Conservation (phyloP, 2,888 invertebrate genomes). For the Perdita meconis region DNA sequence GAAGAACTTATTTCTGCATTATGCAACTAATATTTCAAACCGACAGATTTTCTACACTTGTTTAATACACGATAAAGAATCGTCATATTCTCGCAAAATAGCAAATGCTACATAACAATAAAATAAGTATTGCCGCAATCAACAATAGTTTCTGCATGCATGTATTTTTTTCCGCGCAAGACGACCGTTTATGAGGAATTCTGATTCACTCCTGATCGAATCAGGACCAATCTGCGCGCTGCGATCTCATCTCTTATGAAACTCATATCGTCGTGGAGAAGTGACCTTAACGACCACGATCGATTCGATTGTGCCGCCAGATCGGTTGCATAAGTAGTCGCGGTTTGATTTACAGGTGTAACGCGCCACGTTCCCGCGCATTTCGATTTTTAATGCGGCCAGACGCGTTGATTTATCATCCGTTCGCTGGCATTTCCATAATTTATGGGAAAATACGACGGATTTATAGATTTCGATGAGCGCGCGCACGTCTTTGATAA, state of each 20-base stretch:
- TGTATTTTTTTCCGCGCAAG: no score
- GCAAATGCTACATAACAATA: no score
- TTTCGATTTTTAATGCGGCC: conserved; percentile 67
- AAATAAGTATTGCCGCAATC: no score
- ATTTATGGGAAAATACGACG: conserved; percentile 70
- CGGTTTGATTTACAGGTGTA: conserved; percentile 74
- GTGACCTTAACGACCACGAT: conserved; percentile 59
- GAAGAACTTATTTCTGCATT: no score
- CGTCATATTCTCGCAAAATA: no score
- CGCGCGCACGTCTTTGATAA: conserved; percentile 45
- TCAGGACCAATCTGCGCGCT: not conserved
- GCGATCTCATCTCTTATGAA: conserved; percentile 48
- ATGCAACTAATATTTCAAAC: no score
- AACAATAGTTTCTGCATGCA: no score
- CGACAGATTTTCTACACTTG: no score
- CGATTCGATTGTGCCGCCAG: conserved; percentile 55
- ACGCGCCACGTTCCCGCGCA: conserved; percentile 66
- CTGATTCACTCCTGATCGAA: not conserved
- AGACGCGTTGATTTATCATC: conserved; percentile 65
- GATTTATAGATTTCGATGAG: conserved; percentile 70
- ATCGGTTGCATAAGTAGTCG: conserved; percentile 67
- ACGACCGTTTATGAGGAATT: no score
- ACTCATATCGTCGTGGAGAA: conserved; percentile 55
- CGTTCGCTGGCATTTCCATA: conserved; percentile 67
- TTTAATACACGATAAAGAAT: no score